Conservation (phyloP, 2,113 vertebrate genomes). For the Rhinopomastus cyanomelas region DNA sequence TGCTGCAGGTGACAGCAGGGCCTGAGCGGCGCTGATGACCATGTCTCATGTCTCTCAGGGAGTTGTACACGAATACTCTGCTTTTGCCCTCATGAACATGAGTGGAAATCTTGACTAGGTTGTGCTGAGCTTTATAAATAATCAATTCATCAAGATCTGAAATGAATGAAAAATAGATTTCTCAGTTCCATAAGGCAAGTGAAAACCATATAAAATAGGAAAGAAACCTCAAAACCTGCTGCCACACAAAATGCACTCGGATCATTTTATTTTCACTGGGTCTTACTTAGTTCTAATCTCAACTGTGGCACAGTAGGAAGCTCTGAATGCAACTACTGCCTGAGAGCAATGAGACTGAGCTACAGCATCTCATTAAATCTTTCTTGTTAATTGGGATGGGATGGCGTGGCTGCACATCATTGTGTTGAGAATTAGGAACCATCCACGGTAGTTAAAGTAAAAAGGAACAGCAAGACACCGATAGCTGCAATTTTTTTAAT, state of each 20-base stretch:
- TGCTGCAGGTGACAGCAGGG: background rate
- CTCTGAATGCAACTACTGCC: constrained; percentile 30
- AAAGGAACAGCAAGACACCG: constrained; percentile 35
- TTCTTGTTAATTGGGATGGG: constrained; percentile 29
- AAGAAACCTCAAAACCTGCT: background rate
- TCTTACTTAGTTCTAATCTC: constrained; percentile 14
- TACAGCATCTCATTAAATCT: constrained; percentile 21
- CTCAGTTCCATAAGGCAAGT: background rate
- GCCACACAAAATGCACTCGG: background rate
- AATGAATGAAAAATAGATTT: background rate
- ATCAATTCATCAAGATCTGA: background rate
- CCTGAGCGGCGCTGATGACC: background rate
- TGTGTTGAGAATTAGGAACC: constrained; percentile 13
- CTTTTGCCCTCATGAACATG: background rate
- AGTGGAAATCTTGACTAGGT: background rate
- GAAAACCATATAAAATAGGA: background rate
- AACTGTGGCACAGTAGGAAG: constrained; percentile 56
- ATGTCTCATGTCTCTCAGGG: rapidly evolving
- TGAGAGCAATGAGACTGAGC: constrained; percentile 27
- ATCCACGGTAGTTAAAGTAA: constrained; percentile 20
- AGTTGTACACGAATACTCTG: background rate
- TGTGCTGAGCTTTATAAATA: background rate
- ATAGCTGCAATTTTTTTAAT: constrained; percentile 58
- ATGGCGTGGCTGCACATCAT: constrained; percentile 2
- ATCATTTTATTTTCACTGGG: constrained; percentile 47